Conservation (phyloP, 2,888 invertebrate genomes). For the Parnassius orleans region DNA sequence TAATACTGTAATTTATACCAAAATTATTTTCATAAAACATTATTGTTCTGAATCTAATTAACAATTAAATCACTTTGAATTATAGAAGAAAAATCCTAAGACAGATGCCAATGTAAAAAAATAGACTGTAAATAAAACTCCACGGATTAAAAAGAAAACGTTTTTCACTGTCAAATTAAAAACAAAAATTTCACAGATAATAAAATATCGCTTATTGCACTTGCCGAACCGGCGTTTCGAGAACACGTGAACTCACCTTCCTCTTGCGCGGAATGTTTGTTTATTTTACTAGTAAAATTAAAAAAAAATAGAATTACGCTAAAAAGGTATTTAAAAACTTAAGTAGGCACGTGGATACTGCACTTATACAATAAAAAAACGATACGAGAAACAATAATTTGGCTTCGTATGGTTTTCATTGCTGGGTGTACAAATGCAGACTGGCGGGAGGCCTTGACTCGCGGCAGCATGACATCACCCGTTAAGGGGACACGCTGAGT, state of each 20-base stretch:
- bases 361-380: slow-evolving; percentile 59
- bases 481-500: slow-evolving; percentile 37
- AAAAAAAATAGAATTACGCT: slow-evolving; percentile 34
- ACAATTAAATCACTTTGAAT: too few relatives aligned
- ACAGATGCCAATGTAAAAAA: too few relatives aligned
- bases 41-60: too few relatives aligned
- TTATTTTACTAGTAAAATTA: slow-evolving; percentile 43
- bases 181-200: background rate
- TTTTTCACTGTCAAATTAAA: too few relatives aligned
- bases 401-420: slow-evolving; percentile 61
- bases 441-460: slow-evolving; percentile 54
- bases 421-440: slow-evolving; percentile 58
- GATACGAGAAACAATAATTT: slow-evolving; percentile 44
- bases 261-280: slow-evolving; percentile 74
- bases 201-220: slow-evolving; percentile 16
- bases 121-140: too few relatives aligned
- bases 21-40: too few relatives aligned
- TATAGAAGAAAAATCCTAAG: too few relatives aligned
- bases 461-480: slow-evolving; percentile 56
- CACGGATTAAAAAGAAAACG: background rate
- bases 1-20: too few relatives aligned
- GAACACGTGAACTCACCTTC: slow-evolving; percentile 63
- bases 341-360: slow-evolving; percentile 61
- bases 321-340: slow-evolving; percentile 34
- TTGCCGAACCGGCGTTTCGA: slow-evolving; percentile 25